Evolutionary conservation across 2,797 vertebrate species (phyloP).

Genomic region (Schizopygopsis malacanthus): DNA sequence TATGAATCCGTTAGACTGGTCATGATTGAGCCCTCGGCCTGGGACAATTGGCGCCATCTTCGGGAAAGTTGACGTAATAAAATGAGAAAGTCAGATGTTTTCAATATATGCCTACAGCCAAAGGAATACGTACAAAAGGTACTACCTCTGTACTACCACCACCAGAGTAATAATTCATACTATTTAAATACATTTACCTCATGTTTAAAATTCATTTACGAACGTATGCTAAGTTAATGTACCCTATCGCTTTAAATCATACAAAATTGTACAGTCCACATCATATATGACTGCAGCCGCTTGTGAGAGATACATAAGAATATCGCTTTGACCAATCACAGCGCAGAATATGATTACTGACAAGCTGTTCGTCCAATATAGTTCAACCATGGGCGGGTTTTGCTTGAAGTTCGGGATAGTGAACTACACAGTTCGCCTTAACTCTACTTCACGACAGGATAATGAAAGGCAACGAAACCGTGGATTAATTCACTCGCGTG

Average conservation of each 20-base stretch:
- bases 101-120: conserved; percentile 25
- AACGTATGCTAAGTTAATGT: background rate
- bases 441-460: conserved; percentile 60
- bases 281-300: conserved; percentile 1
- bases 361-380: conserved; percentile 66
- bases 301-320: conserved; percentile 53
- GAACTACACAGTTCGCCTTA: conserved; percentile 73
- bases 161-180: background rate
- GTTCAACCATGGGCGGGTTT: conserved; percentile 52
- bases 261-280: conserved; percentile 12
- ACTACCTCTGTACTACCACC: background rate
- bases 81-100: conserved; percentile 57
- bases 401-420: conserved; percentile 65
- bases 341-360: conserved; percentile 40
- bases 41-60: conserved; percentile 43
- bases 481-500: conserved; percentile 5
- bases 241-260: conserved; percentile 60
- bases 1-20: background rate
- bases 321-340: conserved; percentile 69
- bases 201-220: background rate
- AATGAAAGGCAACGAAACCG: conserved; percentile 37
- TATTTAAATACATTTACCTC: background rate
- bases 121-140: background rate
- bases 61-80: conserved; percentile 57
- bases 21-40: conserved; percentile 9